These are phyloP conservation scores for Plebejus melissa DNA, from an alignment of 2,888 invertebrate species.

Conservation along the genomic window DNA sequence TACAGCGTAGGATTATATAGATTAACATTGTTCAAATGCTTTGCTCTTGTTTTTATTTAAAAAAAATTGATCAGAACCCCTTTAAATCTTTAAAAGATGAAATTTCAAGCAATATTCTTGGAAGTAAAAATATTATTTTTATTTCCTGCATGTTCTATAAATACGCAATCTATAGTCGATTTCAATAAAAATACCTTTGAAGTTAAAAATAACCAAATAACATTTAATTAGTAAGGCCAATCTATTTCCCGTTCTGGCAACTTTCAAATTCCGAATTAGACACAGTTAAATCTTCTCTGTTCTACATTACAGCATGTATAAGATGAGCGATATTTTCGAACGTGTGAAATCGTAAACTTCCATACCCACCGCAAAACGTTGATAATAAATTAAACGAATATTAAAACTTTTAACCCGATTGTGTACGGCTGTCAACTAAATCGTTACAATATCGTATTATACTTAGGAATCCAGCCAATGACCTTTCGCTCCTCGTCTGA, in stretches of 20 bases:
- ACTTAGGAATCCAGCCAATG: slow-evolving; percentile 44
- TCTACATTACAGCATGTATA: slow-evolving; percentile 6
- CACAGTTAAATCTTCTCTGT: slow-evolving; percentile 11
- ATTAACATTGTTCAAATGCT: neutral
- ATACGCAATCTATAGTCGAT: neutral
- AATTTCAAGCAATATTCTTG: no score
- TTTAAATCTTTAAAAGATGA: no score
- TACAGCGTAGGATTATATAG: slow-evolving; percentile 9
- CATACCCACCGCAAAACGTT: slow-evolving; percentile 32
- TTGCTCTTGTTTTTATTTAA: neutral
- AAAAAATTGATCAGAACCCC: no score
- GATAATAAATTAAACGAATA: slow-evolving; percentile 37
- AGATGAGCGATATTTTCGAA: neutral
- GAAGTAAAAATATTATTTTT: neutral
- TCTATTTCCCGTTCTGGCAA: slow-evolving; percentile 18
- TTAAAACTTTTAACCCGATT: slow-evolving; percentile 42
- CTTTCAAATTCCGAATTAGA: slow-evolving; percentile 24
- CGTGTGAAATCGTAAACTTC: slow-evolving; percentile 26
- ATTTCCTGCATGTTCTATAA: neutral
- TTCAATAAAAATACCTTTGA: neutral
- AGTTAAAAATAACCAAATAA: neutral
- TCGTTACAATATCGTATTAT: slow-evolving; percentile 44
- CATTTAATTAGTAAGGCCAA: slow-evolving; percentile 5
- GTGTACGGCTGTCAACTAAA: slow-evolving; percentile 48
- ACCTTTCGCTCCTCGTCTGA: slow-evolving; percentile 41